phyloP scores from a whole-genome alignment of 2,113 vertebrate species.

The Miniopterus natalensis region DNA sequence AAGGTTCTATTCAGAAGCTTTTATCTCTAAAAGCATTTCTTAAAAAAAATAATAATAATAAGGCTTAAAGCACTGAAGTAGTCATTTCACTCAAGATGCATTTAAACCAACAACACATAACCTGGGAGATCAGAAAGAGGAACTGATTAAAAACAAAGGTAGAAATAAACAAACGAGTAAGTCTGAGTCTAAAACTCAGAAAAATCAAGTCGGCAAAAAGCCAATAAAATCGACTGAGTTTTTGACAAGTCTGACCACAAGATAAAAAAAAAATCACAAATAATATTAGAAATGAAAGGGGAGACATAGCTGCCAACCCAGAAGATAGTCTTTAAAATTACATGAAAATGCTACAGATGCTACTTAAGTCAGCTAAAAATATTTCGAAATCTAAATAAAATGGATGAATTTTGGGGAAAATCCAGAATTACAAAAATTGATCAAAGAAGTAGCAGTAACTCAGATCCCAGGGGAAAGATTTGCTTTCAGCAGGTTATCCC shows the following conservation, averaged over 20 bases:
- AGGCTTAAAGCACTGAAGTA: background rate
- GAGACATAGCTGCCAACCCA: background rate
- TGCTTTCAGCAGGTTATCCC: background rate
- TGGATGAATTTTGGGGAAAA: background rate
- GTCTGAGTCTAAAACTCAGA: background rate
- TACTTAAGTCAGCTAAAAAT: background rate
- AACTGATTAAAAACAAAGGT: background rate
- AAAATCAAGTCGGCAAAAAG: background rate
- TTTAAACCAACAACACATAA: conserved; percentile 50
- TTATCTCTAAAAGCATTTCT: conserved; percentile 16
- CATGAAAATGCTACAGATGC: background rate
- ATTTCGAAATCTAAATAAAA: conserved; percentile 35
- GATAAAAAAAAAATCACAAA: background rate
- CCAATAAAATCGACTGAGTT: background rate
- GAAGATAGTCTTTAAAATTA: conserved; percentile 23
- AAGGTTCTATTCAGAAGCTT: conserved; percentile 44
- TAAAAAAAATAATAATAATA: background rate
- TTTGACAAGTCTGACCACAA: background rate
- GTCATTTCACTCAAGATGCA: conserved; percentile 1
- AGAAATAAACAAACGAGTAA: background rate
- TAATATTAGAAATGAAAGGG: background rate
- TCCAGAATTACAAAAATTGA: conserved; percentile 3
- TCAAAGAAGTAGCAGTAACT: background rate
- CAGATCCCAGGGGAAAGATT: background rate
- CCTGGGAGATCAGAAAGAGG: background rate